A percentile compares a stretch with the other conserved stretches of the same genome.
phyloP scores from a whole-genome alignment of 2,113 vertebrate species.

The Erythrocercus mccallii region DNA sequence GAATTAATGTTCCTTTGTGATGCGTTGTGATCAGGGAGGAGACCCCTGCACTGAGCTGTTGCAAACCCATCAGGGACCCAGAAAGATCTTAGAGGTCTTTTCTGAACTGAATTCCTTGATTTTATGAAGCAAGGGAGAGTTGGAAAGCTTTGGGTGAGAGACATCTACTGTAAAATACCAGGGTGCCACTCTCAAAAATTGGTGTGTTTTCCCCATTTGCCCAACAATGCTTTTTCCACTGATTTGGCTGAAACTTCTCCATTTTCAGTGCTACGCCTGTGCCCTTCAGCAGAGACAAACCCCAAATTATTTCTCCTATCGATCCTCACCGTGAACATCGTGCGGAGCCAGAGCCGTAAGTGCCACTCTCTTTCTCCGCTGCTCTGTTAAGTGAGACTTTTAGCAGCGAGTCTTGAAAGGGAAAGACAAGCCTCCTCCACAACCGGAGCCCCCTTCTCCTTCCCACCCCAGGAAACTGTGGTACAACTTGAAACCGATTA shows the following conservation, averaged over 20 bases:
- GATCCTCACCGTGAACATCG: not conserved
- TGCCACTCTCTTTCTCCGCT: not conserved
- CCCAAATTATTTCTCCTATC: not conserved
- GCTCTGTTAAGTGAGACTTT: constrained; percentile 52
- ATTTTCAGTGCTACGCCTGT: not conserved
- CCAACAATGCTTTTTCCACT: not conserved
- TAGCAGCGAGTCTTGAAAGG: not conserved
- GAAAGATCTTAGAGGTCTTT: not conserved
- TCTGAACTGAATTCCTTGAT: not conserved
- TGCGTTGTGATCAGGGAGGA: not conserved
- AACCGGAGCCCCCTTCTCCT: constrained; percentile 39
- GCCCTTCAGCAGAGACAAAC: not conserved
- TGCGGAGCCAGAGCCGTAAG: not conserved
- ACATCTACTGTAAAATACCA: not conserved
- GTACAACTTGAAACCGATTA: constrained; percentile 67
- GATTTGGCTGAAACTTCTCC: not conserved
- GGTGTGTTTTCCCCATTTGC: not conserved
- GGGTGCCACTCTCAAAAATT: not conserved
- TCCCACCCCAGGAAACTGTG: constrained; percentile 44
- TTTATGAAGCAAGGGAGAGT: not conserved
- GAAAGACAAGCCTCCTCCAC: constrained; percentile 18
- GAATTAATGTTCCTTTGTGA: not conserved
- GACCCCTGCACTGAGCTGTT: not conserved
- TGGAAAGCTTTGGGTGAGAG: not conserved
- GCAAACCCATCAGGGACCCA: not conserved